Percentiles rank a stretch among this genome's conserved stretches.
phyloP scores from a whole-genome alignment of 1,140 invertebrate genomes.

The Magallana angulata region DNA sequence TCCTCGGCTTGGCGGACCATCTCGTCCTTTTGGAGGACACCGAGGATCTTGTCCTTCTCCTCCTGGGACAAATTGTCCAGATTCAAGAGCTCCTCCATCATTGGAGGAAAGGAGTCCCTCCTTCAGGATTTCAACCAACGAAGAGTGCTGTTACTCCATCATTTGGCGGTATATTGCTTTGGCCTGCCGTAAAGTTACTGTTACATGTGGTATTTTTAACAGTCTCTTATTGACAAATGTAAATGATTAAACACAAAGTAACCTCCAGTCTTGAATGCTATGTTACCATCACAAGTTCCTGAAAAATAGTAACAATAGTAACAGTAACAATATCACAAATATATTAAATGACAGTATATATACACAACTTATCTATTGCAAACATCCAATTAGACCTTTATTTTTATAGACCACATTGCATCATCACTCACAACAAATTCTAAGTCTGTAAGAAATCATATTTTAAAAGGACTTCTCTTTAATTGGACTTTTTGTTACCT shows the following conservation, averaged over 20 bases:
- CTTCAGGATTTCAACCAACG: neutral
- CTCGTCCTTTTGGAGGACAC: constrained; percentile 63
- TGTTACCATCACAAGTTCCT: constrained; percentile 3
- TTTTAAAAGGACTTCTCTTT: no score
- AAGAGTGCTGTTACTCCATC: neutral
- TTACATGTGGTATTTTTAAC: no score
- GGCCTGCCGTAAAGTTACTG: no score
- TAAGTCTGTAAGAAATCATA: no score
- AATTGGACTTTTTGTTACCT: no score
- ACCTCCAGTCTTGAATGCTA: neutral
- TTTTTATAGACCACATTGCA: no score
- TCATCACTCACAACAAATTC: no score
- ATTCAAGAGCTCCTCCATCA: constrained; percentile 56
- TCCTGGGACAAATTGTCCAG: constrained; percentile 59
- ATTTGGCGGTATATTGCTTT: neutral
- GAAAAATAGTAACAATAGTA: constrained; percentile 4
- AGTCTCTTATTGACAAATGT: neutral
- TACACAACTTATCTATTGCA: no score
- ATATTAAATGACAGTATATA: neutral
- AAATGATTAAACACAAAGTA: neutral
- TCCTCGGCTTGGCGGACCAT: constrained; percentile 56
- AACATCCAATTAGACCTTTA: no score
- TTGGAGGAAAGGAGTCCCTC: neutral
- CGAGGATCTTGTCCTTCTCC: constrained; percentile 60
- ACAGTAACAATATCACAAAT: neutral